Conservation (phyloP, 1,140 invertebrate genomes). For the Drosophila melanica region DNA sequence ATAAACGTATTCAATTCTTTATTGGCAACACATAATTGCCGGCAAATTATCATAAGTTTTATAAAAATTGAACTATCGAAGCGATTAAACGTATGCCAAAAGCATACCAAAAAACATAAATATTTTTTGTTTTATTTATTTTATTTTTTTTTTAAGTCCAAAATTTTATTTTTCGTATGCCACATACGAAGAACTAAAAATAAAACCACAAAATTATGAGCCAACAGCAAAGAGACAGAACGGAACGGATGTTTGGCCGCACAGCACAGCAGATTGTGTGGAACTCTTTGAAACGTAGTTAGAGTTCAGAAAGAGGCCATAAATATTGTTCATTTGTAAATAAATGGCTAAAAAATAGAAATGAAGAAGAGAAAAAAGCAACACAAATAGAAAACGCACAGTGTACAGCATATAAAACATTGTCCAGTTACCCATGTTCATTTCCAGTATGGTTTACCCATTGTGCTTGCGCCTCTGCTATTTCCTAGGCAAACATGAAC, state of each 20-base stretch:
- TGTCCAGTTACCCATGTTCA: slow-evolving; percentile 53
- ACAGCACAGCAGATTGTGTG: slow-evolving; percentile 21
- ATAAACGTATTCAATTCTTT: not conserved
- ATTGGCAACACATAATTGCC: slow-evolving; percentile 48
- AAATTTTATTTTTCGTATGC: slow-evolving; percentile 47
- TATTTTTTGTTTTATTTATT: slow-evolving; percentile 20
- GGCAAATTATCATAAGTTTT: slow-evolving; percentile 57
- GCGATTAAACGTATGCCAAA: slow-evolving; percentile 18
- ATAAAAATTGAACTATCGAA: slow-evolving; percentile 30
- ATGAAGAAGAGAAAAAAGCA: slow-evolving; percentile 24
- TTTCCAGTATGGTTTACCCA: slow-evolving; percentile 26
- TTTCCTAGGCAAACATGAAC: slow-evolving; percentile 70
- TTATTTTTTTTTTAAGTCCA: not conserved
- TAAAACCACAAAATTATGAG: slow-evolving; percentile 67
- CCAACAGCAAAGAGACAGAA: slow-evolving; percentile 28
- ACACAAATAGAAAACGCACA: slow-evolving; percentile 53
- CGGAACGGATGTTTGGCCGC: slow-evolving; percentile 69
- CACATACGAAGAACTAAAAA: slow-evolving; percentile 40
- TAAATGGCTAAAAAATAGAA: slow-evolving; percentile 64
- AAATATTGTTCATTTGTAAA: slow-evolving; percentile 82
- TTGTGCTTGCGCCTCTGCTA: slow-evolving; percentile 17
- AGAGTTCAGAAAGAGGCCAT: slow-evolving; percentile 67
- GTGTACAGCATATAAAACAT: slow-evolving; percentile 70
- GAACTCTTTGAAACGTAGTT: slow-evolving; percentile 32
- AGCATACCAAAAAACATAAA: slow-evolving; percentile 29